Evolutionary conservation across 2,797 vertebrate genomes (phyloP), one percentile per base, ranked within the genome.

Genomic region (Pseudomugil tenellus): DNA sequence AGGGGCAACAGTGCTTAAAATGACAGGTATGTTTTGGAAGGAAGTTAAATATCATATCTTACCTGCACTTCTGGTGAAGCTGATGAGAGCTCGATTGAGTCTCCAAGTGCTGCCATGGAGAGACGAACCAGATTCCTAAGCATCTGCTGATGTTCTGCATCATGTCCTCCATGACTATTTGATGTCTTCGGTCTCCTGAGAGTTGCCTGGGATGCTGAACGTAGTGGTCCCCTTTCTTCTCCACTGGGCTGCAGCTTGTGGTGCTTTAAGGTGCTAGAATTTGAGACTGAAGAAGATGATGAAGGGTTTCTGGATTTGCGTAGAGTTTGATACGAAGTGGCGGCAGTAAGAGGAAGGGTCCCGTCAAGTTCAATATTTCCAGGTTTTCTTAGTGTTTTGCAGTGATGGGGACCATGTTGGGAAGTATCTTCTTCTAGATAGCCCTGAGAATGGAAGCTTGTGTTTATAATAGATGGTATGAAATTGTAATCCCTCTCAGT

Each of bases 31-130:
- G 1, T 8, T 21, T 21, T 46, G n/a, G 10, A 51, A 21, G 14
- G 1, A 29, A 51, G 6, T 29, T 28, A 61, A 23, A 59, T 17
- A 12, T 1, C 2, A 1, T 0, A 6, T 60, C 92, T 90, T 93
- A 99, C 97, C 95, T 99, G 97, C 55, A 98, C 96, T 0, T 98
- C 97, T 4, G 96, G 94, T 0, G 97, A 98, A 56, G 97, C 95
- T 11, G 96, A 89, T 0, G 95, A 94, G 0, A 97, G 94, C 71
- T 98, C 94, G 0, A 92, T 93, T 2, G 95, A 90, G 77, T 97
- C 96, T 0, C 96, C 95, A 9, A 98, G 94, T 0, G 96, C 97
- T 6, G 96, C 97, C 94, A 98, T 96, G 0, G 97, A 99, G 43
- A 99, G 88, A 3, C 97, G 92, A 6, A 98, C 96, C 81, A 99